Evolutionary conservation across 1,140 invertebrate species (phyloP).

Genomic region (Dreissena polymorpha): DNA sequence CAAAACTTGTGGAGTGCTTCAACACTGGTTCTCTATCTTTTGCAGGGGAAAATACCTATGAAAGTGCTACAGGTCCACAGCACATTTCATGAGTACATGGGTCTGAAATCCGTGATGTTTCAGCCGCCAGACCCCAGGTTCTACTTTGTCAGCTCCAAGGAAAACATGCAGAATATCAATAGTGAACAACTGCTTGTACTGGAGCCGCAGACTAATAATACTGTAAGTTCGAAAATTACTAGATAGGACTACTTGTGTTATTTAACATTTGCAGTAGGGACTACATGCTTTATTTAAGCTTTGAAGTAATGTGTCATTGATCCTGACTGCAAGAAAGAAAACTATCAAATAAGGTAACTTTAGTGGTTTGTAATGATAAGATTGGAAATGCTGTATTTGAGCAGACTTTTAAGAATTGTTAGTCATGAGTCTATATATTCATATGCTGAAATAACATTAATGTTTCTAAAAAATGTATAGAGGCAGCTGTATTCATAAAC

Average conservation of each 20-base stretch:
- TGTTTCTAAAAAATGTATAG: too few relatives aligned
- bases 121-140: slow-evolving; percentile 76
- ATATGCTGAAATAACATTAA: too few relatives aligned
- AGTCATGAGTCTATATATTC: too few relatives aligned
- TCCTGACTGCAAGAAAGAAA: too few relatives aligned
- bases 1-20: too few relatives aligned
- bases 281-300: too few relatives aligned
- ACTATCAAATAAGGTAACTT: too few relatives aligned
- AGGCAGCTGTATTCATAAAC: too few relatives aligned
- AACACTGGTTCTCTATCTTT: slow-evolving; percentile 46
- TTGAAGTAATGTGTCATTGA: too few relatives aligned
- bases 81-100: slow-evolving; percentile 87
- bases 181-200: slow-evolving; percentile 59
- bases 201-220: slow-evolving; percentile 71
- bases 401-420: too few relatives aligned
- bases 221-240: slow-evolving; percentile 64
- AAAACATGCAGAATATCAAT: slow-evolving; percentile 19
- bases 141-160: slow-evolving; percentile 72
- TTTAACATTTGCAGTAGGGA: not conserved
- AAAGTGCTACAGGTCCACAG: slow-evolving; percentile 87
- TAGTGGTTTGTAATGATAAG: too few relatives aligned
- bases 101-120: slow-evolving; percentile 77
- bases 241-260: not conserved
- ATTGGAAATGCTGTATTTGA: too few relatives aligned
- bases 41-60: slow-evolving; percentile 88